These are phyloP conservation scores for Mareca strepera DNA, from an alignment of 2,797 vertebrate species.

Conservation along the genomic window DNA sequence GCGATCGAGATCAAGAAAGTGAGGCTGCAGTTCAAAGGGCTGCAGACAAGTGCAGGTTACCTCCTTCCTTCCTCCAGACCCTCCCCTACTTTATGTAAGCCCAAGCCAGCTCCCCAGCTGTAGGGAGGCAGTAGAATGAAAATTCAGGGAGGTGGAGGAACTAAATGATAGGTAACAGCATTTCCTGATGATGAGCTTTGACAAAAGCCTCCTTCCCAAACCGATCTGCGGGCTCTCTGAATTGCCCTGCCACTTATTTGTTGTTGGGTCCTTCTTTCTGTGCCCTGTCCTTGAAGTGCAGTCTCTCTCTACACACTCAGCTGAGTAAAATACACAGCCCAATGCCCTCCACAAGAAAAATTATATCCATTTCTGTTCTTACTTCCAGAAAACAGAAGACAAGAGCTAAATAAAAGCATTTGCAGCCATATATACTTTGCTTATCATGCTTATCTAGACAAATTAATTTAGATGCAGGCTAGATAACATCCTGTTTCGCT, in stretches of 20 bases:
- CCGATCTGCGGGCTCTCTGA: background rate
- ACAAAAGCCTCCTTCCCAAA: background rate
- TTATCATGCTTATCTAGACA: conserved; percentile 7
- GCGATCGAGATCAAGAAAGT: background rate
- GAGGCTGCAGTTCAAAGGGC: background rate
- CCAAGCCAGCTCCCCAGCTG: background rate
- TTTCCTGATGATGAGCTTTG: background rate
- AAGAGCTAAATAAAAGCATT: conserved; percentile 13
- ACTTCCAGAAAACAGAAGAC: background rate
- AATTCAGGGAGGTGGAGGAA: background rate
- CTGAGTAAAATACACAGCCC: background rate
- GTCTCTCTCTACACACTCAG: background rate
- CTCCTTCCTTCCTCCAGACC: background rate
- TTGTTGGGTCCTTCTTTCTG: background rate
- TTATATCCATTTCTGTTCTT: background rate
- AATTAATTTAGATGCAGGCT: conserved; percentile 37
- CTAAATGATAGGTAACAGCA: background rate
- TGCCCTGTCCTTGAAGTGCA: background rate
- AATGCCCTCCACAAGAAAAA: background rate
- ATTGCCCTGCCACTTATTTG: background rate
- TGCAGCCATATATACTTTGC: background rate
- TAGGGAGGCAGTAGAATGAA: background rate
- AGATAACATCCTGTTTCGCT: background rate
- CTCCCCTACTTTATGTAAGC: background rate
- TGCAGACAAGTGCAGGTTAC: background rate